These are phyloP conservation scores for Onychomys torridus DNA, from an alignment of 2,797 vertebrate genomes.

Conservation along the genomic window DNA sequence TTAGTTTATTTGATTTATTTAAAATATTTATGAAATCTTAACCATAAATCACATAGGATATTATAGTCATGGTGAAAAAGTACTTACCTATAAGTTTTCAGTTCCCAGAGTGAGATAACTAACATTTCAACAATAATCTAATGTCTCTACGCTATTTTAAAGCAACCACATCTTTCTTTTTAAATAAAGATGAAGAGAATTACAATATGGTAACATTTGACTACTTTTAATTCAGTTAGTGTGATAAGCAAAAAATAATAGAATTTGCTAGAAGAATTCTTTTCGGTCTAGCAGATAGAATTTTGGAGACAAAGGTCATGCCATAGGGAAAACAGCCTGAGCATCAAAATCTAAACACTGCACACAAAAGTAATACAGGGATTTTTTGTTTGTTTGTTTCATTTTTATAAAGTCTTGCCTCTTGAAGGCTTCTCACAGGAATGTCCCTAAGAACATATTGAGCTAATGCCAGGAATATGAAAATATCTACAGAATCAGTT, in stretches of 20 bases:
- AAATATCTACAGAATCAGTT: not conserved
- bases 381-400: not conserved
- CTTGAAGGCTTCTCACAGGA: not conserved
- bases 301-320: not conserved
- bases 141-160: not conserved
- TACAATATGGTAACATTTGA: not conserved
- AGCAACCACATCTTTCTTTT: not conserved
- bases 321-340: not conserved
- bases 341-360: not conserved
- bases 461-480: not conserved
- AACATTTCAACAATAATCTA: not conserved
- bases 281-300: not conserved
- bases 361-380: not conserved
- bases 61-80: not conserved
- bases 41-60: not conserved
- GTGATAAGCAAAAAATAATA: not conserved
- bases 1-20: slow-evolving; percentile 26
- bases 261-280: not conserved
- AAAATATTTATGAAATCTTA: not conserved
- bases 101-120: not conserved
- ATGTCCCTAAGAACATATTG: too few relatives aligned
- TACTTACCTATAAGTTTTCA: not conserved
- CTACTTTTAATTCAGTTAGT: slow-evolving; percentile 1
- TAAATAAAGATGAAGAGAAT: not conserved
- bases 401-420: not conserved